These are phyloP conservation scores for Chloropsis hardwickii DNA, from an alignment of 2,113 vertebrate genomes.

Conservation along the genomic window DNA sequence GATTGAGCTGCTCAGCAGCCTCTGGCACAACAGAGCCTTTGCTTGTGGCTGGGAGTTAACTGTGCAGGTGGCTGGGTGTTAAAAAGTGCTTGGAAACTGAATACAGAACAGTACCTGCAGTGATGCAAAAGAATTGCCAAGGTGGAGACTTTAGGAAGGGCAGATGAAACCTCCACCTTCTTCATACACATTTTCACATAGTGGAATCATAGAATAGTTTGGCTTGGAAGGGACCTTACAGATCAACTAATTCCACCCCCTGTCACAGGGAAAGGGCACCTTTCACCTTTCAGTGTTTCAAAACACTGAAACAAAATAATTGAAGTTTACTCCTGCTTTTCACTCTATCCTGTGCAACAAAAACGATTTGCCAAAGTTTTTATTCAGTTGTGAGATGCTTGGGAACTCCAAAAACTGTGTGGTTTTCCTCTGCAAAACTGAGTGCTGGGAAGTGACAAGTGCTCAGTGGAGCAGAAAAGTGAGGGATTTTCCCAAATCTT, in stretches of 20 bases:
- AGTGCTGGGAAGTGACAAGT: not conserved
- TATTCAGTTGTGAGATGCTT: not conserved
- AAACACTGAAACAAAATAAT: not conserved
- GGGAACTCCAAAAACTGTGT: not conserved
- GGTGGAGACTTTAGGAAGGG: not conserved
- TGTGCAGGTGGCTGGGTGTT: not conserved
- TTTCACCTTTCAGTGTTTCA: not conserved
- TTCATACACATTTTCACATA: not conserved
- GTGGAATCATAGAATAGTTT: not conserved
- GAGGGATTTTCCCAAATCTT: not conserved
- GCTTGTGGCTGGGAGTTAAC: not conserved
- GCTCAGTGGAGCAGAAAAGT: not conserved
- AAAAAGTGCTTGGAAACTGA: not conserved
- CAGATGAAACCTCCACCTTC: not conserved
- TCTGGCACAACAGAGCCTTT: not conserved
- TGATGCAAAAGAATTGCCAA: not conserved
- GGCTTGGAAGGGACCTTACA: not conserved
- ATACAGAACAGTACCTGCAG: not conserved
- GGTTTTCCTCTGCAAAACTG: not conserved
- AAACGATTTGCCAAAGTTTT: not conserved
- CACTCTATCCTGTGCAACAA: not conserved
- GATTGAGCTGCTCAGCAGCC: not conserved
- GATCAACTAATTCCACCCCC: not conserved
- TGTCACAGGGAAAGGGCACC: not conserved
- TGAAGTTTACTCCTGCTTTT: not conserved